Base-by-base conservation (phyloP, 2,888 invertebrate species). In the Oligia strigilis region DNA sequence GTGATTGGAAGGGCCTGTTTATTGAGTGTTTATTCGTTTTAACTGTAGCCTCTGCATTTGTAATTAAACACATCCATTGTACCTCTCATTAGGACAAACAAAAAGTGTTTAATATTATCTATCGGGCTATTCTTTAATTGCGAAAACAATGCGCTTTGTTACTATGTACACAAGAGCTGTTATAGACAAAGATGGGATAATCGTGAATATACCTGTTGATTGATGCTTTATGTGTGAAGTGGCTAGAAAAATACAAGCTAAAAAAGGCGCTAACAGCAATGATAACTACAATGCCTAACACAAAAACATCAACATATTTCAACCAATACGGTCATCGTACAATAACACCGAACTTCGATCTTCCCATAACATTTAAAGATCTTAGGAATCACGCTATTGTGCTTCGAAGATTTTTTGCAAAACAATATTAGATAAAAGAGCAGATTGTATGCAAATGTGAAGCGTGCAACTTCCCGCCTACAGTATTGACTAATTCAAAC, bases 121-220 rank as follows among this genome's bases (percentile, higher is more conserved):
- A 89, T 78, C 64, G 75, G 66, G 89, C 93, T 91, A 93, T 94
- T 95, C 93, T 92, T 91, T 91, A 91, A 92, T 90, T 90, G 88
- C 69, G 89, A 87, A 89, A 92, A 95, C 95, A 95, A 95, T 95
- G 93, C 90, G 90, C 93, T 93, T 95, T 95, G 94, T 94, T 88
- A 83, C 75, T 77, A 80, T 74, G 71, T 69, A 78, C 73, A 81
- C 81, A 84, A 83, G 75, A 81, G 75, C 40, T 75, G 29, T 23
- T 62, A 77, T 77, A 75, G 64, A 88, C 86, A 87, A 86, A 88
- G 84, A 87, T 81, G 82, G 75, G 76, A 84, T 84, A 80, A 81
- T 83, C 19, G 40, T 77, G 70, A 66, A 78, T 77, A 29, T 64
- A 73, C 64, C 23, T 49, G 66, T 66, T 62, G n/a, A 72, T 75